Evolutionary conservation across 2,797 vertebrate species (phyloP).

Genomic region (Prunella strophiata): DNA sequence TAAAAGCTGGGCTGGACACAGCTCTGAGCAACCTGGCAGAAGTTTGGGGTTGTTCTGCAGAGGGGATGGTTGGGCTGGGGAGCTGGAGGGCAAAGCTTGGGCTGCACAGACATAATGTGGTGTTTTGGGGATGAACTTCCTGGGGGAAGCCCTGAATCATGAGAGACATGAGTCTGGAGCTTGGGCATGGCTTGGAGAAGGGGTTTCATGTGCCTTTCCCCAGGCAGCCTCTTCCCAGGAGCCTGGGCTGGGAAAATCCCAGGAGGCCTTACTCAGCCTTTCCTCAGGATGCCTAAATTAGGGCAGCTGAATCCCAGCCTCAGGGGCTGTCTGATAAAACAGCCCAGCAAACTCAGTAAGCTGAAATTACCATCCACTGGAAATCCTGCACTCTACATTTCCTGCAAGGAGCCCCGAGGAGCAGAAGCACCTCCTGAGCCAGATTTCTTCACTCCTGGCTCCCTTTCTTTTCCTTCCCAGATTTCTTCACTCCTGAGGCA

Average conservation of each 20-base stretch:
- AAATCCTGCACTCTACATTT: background rate
- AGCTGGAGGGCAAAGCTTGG: background rate
- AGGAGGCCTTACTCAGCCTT: background rate
- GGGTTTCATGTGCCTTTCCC: background rate
- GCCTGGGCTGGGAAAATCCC: conserved; percentile 4
- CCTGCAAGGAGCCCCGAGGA: background rate
- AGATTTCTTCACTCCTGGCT: background rate
- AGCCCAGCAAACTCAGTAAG: background rate
- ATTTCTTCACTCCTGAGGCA: background rate
- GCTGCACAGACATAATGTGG: rapidly evolving
- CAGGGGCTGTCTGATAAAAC: background rate
- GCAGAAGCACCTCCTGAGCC: background rate
- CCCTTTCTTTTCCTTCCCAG: background rate
- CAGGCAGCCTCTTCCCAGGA: background rate
- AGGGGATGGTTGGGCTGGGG: background rate
- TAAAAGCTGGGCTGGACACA: background rate
- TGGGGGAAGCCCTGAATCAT: background rate
- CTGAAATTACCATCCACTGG: background rate
- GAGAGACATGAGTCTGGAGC: background rate
- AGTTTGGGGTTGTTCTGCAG: background rate
- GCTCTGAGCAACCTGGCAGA: background rate
- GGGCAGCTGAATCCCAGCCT: background rate
- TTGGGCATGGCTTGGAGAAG: background rate
- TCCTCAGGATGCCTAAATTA: background rate
- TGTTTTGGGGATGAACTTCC: background rate